Evolutionary conservation across 2,797 vertebrate species (phyloP).

Genomic region (Xenopus petersii): DNA sequence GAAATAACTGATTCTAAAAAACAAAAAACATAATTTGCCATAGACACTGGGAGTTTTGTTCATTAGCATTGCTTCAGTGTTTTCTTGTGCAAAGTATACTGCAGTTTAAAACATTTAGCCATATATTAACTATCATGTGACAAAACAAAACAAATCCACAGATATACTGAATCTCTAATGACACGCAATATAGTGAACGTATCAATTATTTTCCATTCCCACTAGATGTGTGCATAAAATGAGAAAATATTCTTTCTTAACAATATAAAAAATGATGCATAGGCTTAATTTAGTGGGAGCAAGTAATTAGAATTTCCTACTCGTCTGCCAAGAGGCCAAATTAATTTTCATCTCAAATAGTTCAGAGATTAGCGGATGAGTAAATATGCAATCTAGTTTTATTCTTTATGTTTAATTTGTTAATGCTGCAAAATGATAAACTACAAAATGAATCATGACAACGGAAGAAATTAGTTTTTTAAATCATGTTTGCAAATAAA

Average conservation of each 20-base stretch:
- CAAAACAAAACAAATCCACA: conserved; percentile 6
- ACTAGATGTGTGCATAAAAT: conserved; percentile 66
- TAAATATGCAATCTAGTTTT: conserved; percentile 49
- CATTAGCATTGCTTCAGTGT: too few species aligned
- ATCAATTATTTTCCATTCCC: conserved; percentile 60
- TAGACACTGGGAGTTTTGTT: too few species aligned
- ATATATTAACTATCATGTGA: not conserved
- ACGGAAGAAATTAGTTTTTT: conserved; percentile 31
- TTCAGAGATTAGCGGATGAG: conserved; percentile 48
- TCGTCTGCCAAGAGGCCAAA: conserved; percentile 48
- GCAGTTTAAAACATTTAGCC: not conserved
- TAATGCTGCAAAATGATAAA: conserved; percentile 48
- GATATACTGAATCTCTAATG: conserved; percentile 53
- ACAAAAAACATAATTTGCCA: too few species aligned
- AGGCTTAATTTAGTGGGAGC: conserved; percentile 57
- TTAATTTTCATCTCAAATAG: conserved; percentile 50
- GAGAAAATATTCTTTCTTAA: conserved; percentile 59
- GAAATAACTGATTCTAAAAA: too few species aligned
- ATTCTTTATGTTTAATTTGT: conserved; percentile 42
- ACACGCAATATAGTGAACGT: conserved; percentile 65
- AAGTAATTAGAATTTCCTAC: conserved; percentile 51
- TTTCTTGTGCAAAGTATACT: not conserved
- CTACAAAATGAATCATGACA: conserved; percentile 33
- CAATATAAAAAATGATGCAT: conserved; percentile 58
- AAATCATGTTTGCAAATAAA: conserved; percentile 40